Percentiles rank a stretch among this genome's conserved stretches.
Conservation (phyloP, 2,797 vertebrate species). For the Paedocypris micromegethes region DNA sequence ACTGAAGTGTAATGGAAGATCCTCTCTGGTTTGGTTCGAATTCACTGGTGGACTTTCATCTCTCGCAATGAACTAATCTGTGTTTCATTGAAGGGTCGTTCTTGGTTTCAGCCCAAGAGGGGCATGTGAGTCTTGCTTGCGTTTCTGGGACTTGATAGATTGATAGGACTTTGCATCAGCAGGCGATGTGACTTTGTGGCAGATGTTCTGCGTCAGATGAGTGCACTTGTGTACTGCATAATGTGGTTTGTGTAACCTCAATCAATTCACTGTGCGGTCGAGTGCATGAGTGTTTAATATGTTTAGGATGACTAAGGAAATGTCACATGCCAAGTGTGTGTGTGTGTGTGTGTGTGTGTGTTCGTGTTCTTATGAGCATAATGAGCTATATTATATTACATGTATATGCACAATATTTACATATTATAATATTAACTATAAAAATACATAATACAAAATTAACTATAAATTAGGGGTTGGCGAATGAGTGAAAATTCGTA, state of each 20-base stretch:
- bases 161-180: slow-evolving; percentile 1
- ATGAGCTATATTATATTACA: no score
- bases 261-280: no score
- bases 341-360: neutral
- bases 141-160: neutral
- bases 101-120: neutral
- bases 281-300: no score
- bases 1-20: slow-evolving; percentile 29
- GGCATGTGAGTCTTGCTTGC: neutral
- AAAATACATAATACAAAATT: no score
- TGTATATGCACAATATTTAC: no score
- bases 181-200: neutral
- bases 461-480: no score
- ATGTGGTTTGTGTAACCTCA: no score
- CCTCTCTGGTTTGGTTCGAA: neutral
- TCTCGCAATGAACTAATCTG: neutral
- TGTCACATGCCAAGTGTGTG: neutral
- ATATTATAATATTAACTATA: no score
- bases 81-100: no score
- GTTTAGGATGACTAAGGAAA: no score
- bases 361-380: neutral
- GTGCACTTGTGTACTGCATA: neutral
- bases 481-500: no score
- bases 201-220: neutral
- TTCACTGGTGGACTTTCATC: neutral